Percentiles rank a stretch among this genome's conserved stretches.
Evolutionary conservation across 2,113 vertebrate genomes (phyloP).

Genomic region (Platanista minor): DNA sequence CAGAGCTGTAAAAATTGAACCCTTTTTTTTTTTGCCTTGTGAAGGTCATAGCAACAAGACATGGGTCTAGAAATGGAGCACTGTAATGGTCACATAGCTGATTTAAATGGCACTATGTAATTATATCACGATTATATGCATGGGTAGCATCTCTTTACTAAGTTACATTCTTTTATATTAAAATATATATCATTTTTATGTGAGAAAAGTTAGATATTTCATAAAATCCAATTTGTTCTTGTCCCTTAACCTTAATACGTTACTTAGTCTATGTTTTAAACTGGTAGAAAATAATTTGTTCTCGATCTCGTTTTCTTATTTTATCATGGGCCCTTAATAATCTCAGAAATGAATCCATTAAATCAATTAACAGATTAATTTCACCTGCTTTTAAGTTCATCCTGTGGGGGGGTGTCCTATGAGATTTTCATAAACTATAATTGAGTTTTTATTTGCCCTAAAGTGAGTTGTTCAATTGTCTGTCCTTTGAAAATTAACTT

Average conservation of each 20-base stretch:
- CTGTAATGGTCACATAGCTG: not conserved
- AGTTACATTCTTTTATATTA: conserved; percentile 22
- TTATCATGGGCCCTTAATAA: not conserved
- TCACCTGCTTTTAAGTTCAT: not conserved
- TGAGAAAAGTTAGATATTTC: conserved; percentile 43
- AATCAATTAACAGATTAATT: not conserved
- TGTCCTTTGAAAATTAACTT: conserved; percentile 5
- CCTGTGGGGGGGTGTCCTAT: not conserved
- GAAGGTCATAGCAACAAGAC: conserved; percentile 16
- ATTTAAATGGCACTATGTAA: conserved; percentile 7
- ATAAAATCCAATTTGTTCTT: conserved; percentile 51
- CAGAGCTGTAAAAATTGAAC: conserved; percentile 31
- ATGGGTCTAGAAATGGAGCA: not conserved
- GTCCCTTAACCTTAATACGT: conserved; percentile 2
- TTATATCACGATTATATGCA: not conserved
- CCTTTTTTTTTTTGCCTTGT: not conserved
- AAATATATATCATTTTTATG: conserved; percentile 29
- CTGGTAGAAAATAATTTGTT: conserved; percentile 20
- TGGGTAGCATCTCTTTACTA: not conserved
- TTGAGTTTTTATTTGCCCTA: conserved; percentile 6
- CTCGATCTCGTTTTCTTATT: not conserved
- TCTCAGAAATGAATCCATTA: conserved; percentile 29
- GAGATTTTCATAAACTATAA: not conserved
- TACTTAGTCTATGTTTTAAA: conserved; percentile 35
- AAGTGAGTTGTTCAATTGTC: not conserved